Percentiles rank a stretch among this genome's conserved stretches.
phyloP scores from a whole-genome alignment of 2,888 invertebrate genomes.

The Andrena praecox region DNA sequence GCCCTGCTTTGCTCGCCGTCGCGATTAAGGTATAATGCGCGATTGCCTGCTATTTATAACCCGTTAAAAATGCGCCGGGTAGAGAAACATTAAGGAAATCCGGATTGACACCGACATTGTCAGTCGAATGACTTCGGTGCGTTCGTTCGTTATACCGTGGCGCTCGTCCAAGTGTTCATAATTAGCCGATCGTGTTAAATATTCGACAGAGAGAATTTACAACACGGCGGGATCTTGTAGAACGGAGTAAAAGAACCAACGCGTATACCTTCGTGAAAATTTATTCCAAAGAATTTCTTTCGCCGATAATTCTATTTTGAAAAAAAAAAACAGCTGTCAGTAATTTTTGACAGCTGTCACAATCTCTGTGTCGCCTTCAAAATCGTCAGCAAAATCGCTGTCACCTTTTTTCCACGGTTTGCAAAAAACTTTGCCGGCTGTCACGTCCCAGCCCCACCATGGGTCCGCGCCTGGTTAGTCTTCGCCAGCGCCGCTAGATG shows the following conservation, averaged over 20 bases:
- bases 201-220: not conserved
- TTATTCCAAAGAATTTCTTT: not conserved
- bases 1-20: not conserved
- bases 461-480: no score
- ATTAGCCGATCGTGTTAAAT: not conserved
- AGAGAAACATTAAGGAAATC: constrained; percentile 23
- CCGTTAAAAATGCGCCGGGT: constrained; percentile 2
- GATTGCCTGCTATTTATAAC: constrained; percentile 22
- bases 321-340: no score
- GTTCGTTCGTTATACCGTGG: not conserved
- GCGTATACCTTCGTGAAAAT: not conserved
- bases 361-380: no score
- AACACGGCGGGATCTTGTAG: not conserved
- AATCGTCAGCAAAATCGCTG: no score
- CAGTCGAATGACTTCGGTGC: constrained; percentile 23
- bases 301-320: no score
- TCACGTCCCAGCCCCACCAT: no score
- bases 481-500: no score
- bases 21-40: constrained; percentile 16
- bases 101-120: constrained; percentile 19
- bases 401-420: no score
- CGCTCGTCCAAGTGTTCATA: constrained; percentile 9
- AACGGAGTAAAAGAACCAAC: not conserved
- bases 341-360: no score
- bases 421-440: no score